phyloP scores from a whole-genome alignment of 2,888 invertebrate genomes.

The Chymomyza amoena region DNA sequence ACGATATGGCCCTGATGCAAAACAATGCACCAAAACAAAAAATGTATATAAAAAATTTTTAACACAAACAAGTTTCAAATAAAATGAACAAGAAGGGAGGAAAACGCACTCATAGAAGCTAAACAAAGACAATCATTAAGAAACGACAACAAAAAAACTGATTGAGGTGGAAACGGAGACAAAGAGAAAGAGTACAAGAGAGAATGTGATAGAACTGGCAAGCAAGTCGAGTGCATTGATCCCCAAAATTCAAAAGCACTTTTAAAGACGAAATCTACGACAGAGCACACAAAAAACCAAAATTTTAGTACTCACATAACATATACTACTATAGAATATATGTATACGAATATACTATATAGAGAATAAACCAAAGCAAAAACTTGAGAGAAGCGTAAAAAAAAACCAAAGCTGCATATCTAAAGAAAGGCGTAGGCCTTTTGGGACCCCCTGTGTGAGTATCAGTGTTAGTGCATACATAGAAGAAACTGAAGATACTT shows the following conservation, averaged over 20 bases:
- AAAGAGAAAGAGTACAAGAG: not conserved
- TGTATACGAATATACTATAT: too few species aligned
- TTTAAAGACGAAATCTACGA: constrained; percentile 42
- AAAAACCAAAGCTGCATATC: constrained; percentile 34
- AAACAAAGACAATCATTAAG: not conserved
- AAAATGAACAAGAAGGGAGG: not conserved
- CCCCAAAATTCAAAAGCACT: constrained; percentile 31
- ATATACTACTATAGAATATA: constrained; percentile 9
- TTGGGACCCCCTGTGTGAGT: constrained; percentile 2
- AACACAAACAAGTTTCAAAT: not conserved
- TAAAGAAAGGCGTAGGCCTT: constrained; percentile 29
- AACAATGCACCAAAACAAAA: not conserved
- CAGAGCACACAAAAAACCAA: constrained; percentile 24
- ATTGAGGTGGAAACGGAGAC: not conserved
- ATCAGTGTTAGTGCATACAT: not conserved
- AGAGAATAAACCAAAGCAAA: constrained; percentile 31
- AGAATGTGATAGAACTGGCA: not conserved
- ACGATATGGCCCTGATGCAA: not conserved
- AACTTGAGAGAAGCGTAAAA: constrained; percentile 6
- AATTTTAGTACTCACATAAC: constrained; percentile 3
- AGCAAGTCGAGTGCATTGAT: constrained; percentile 45
- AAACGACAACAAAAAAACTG: not conserved
- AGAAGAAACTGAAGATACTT: not conserved
- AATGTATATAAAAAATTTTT: not conserved
- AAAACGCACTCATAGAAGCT: constrained; percentile 15